These are phyloP conservation scores for Hystrix cristata DNA, from an alignment of 2,113 vertebrate species.

Conservation along the genomic window DNA sequence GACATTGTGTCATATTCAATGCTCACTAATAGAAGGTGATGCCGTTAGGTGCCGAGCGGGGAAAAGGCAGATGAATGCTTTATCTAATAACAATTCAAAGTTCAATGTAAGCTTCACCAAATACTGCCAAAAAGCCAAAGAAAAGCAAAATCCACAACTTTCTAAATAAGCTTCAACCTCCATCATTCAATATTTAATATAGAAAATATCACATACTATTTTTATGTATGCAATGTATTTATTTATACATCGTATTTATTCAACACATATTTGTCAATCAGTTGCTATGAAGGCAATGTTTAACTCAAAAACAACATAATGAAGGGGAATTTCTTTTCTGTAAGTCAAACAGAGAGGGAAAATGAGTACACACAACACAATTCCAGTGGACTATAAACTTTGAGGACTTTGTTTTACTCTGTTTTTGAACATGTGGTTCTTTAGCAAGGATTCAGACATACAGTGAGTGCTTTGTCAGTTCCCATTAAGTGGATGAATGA, in stretches of 20 bases:
- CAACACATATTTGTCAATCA: not conserved
- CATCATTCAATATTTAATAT: not conserved
- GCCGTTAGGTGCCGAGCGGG: slow-evolving; percentile 63
- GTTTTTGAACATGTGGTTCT: not conserved
- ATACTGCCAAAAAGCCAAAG: slow-evolving; percentile 63
- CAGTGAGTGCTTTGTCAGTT: not conserved
- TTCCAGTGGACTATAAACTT: not conserved
- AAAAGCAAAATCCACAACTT: slow-evolving; percentile 48
- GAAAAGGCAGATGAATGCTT: slow-evolving; percentile 82
- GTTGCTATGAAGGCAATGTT: not conserved
- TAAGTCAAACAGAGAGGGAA: not conserved
- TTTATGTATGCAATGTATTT: not conserved
- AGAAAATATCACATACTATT: not conserved
- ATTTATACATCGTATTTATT: not conserved
- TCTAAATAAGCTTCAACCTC: slow-evolving; percentile 45
- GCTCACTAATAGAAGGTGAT: slow-evolving; percentile 80
- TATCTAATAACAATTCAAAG: slow-evolving; percentile 82
- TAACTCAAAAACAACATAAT: not conserved
- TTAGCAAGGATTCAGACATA: not conserved
- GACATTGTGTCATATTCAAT: slow-evolving; percentile 80
- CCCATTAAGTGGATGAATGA: not conserved
- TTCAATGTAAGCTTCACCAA: slow-evolving; percentile 73
- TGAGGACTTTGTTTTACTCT: not conserved
- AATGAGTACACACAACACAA: not conserved
- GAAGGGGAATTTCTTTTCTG: not conserved